Base-by-base conservation (phyloP, 2,797 vertebrate species). In the Clarias pachynema region DNA sequence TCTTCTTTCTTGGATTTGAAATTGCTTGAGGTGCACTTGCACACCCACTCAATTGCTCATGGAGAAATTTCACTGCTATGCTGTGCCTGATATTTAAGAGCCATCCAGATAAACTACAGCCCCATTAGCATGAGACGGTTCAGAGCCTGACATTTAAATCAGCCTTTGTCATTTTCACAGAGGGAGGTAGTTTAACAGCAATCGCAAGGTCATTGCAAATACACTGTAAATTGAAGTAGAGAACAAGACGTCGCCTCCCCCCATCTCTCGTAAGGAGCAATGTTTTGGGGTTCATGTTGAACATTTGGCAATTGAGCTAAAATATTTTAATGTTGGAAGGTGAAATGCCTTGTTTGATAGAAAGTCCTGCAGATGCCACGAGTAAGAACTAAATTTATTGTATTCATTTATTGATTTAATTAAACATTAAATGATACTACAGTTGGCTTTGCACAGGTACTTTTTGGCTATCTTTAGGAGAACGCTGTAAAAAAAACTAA, bases 161-260 rank as follows among this genome's bases (percentile, higher is more conserved):
- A 89, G 69, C 82, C 78, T 93, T 94, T 93, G 89, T 93, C 92
- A 90, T 89, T 91, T 92, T 86, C 88, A 83, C 69, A 89, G 93
- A 0, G 49, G 89, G 91, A 89, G 89, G 87, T 86, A 91, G 91
- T 93, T 92, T 96, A 95, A 95, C 95, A 93, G 91, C 94, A 94
- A 95, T 93, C 94, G 91, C 79, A 72, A 9, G 72, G 93, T 94
- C 93, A 93, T 93, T 89, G 90, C 84, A 86, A 88, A 91, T 80
- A 69, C 83, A 88, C 89, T 93, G 85, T 92, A 89, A 94, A 92
- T 89, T 91, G 90, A 94, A 93, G 92, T 90, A 65, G 89, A 90
- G 87, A 93, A 94, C 92, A 93, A 92, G 91, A 88, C 84, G 86
- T 2, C 34, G 2, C 26, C n/a, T n/a, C 14, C 37, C 2, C 26